phyloP scores from a whole-genome alignment of 2,797 vertebrate species.

The Alectoris magna region DNA sequence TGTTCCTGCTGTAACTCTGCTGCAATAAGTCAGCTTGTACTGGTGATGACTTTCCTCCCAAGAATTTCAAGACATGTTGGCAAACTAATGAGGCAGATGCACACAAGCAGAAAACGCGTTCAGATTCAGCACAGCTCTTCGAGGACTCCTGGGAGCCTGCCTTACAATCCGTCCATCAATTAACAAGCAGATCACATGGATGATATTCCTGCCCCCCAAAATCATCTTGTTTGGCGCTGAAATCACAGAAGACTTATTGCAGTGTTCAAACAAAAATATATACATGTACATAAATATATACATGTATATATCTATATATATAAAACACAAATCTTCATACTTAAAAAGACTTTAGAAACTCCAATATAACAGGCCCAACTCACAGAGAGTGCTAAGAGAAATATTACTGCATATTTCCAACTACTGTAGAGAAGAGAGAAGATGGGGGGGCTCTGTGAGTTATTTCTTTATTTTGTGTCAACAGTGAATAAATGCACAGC shows the following conservation, averaged over 20 bases:
- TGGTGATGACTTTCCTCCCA: not conserved
- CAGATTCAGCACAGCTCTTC: not conserved
- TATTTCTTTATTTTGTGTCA: not conserved
- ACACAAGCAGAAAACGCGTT: not conserved
- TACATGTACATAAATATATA: too few relatives aligned
- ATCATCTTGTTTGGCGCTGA: not conserved
- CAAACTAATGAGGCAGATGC: not conserved
- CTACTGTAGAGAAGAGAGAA: not conserved
- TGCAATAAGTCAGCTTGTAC: accelerated
- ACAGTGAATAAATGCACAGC: not conserved
- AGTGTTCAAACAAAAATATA: not conserved
- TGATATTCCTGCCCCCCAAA: not conserved
- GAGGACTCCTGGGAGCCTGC: not conserved
- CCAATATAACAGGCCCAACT: not conserved
- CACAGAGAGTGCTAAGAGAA: not conserved
- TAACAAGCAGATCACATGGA: not conserved
- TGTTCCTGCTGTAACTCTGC: not conserved
- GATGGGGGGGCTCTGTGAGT: not conserved
- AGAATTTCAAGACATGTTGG: not conserved
- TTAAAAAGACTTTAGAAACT: not conserved
- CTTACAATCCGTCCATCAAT: not conserved
- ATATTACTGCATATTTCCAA: not conserved
- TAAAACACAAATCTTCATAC: not conserved
- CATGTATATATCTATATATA: not conserved
- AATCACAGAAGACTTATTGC: not conserved